Percentiles rank a stretch among this genome's conserved stretches.
Conservation (phyloP, 2,113 vertebrate species). For the Uropsilus gracilis region DNA sequence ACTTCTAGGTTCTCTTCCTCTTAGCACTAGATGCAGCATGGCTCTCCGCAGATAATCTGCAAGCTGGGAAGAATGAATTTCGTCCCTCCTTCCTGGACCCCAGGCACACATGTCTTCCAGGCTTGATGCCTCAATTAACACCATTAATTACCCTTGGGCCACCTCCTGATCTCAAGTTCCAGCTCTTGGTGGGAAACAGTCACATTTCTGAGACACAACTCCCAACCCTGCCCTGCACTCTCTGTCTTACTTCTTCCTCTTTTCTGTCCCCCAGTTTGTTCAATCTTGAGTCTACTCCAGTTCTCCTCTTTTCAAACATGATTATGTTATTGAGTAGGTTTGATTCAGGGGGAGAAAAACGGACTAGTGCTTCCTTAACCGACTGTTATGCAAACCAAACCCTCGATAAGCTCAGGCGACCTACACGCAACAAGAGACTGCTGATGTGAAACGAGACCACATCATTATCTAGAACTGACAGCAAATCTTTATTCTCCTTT, state of each 20-base stretch:
- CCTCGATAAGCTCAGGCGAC: neutral
- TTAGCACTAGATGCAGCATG: neutral
- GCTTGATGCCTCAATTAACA: neutral
- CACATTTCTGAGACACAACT: neutral
- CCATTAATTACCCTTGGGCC: neutral
- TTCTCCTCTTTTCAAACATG: neutral
- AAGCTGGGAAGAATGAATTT: too few relatives aligned
- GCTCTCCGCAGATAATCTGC: neutral
- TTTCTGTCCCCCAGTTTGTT: neutral
- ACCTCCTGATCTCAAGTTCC: neutral
- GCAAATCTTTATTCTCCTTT: neutral
- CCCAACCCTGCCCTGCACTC: too few relatives aligned
- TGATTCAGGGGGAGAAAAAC: neutral
- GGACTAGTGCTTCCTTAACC: neutral
- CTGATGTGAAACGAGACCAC: neutral
- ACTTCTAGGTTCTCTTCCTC: neutral
- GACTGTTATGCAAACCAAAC: neutral
- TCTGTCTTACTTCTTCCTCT: neutral
- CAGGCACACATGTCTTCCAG: neutral
- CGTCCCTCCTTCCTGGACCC: rapidly evolving
- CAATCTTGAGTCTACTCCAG: neutral
- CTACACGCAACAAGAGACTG: neutral
- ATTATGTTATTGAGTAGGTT: neutral
- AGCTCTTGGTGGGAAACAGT: neutral
- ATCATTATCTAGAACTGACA: too few relatives aligned